These are phyloP conservation scores for Heteropelma amictum DNA, from an alignment of 2,888 invertebrate species.

Conservation along the genomic window DNA sequence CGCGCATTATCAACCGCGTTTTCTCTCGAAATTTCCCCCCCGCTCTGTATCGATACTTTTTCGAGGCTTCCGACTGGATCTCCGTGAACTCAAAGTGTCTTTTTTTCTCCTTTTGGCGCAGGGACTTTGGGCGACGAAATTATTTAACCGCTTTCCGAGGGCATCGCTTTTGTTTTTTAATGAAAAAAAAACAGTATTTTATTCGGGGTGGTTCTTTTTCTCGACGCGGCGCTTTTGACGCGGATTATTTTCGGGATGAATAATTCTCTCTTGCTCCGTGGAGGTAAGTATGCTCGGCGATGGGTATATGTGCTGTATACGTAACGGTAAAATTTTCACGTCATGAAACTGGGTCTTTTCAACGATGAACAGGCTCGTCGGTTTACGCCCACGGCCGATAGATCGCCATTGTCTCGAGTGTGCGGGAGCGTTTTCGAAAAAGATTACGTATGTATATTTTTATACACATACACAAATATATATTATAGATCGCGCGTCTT, in stretches of 20 bases:
- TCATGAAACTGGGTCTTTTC: constrained; percentile 56
- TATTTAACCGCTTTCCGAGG: too few species aligned
- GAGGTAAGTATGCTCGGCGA: constrained; percentile 10
- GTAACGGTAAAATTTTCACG: constrained; percentile 55
- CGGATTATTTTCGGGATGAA: constrained; percentile 32
- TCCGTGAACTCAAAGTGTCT: too few species aligned
- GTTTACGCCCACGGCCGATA: constrained; percentile 54
- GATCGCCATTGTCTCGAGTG: constrained; percentile 56
- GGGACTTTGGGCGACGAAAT: too few species aligned
- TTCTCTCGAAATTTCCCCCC: not conserved
- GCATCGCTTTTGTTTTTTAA: too few species aligned
- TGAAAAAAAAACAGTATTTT: too few species aligned
- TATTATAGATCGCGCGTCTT: too few species aligned
- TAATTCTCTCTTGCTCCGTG: not conserved
- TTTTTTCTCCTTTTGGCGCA: too few species aligned
- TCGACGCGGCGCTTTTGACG: constrained; percentile 49
- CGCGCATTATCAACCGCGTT: not conserved
- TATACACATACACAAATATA: constrained; percentile 7
- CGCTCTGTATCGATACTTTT: not conserved
- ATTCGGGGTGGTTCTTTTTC: constrained; percentile 19
- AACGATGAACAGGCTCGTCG: constrained; percentile 51
- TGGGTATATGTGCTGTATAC: not conserved
- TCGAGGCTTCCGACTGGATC: too few species aligned
- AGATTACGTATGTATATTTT: not conserved
- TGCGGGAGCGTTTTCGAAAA: constrained; percentile 25